phyloP scores from a whole-genome alignment of 2,888 invertebrate genomes.

The Pyrochroa serraticornis region DNA sequence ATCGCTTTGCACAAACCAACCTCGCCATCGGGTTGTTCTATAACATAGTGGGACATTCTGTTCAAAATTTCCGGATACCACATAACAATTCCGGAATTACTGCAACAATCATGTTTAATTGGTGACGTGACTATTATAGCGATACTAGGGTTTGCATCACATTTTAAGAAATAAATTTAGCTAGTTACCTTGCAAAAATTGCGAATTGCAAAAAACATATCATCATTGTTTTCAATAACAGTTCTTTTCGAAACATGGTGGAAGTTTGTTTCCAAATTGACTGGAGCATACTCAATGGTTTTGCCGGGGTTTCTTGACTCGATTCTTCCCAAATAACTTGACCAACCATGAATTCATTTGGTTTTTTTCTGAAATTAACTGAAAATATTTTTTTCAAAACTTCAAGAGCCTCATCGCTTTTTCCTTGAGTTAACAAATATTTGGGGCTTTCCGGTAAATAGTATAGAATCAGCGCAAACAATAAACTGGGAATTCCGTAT shows the following conservation, averaged over 20 bases:
- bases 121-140: neutral
- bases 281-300: conserved; percentile 39
- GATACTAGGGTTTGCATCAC: too few relatives aligned
- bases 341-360: conserved; percentile 49
- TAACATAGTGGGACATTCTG: conserved; percentile 53
- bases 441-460: conserved; percentile 57
- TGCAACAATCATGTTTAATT: conserved; percentile 39
- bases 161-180: too few relatives aligned
- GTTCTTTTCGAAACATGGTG: conserved; percentile 50
- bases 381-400: conserved; percentile 51
- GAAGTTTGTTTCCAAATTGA: conserved; percentile 55
- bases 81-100: conserved; percentile 64
- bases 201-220: conserved; percentile 56
- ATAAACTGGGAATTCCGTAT: conserved; percentile 52
- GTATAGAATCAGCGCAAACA: conserved; percentile 46
- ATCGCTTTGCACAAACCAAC: conserved; percentile 50
- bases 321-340: conserved; percentile 48
- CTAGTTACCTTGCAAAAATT: conserved; percentile 54
- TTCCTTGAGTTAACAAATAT: conserved; percentile 51
- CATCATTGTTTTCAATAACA: conserved; percentile 51
- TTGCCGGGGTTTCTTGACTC: conserved; percentile 29
- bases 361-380: conserved; percentile 48
- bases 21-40: conserved; percentile 37
- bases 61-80: conserved; percentile 68
- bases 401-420: conserved; percentile 47